Base-by-base conservation (phyloP, 2,797 vertebrate genomes). In the Enteromius trimaculatus region DNA sequence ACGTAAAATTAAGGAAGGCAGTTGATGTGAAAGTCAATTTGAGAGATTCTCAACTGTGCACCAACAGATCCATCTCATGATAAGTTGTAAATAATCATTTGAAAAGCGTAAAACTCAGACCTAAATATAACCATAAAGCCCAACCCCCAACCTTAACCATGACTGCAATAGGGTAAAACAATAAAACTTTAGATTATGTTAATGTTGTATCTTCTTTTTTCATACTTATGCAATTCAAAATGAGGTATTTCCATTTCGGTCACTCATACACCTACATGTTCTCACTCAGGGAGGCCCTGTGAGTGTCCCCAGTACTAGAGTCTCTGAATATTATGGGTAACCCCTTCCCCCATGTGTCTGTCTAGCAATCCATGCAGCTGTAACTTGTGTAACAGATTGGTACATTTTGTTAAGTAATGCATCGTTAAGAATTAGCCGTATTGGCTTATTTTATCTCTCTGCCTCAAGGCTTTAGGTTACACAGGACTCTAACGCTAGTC, bases 281-380 rank as follows among this genome's bases (percentile, higher is more conserved):
- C 23, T 53, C 51, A 13, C 64, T 51, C 10, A 9, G 75, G 75
- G 65, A 78, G 70, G 51, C 64, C 64, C 81, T 9, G 10, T 55
- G 44, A 58, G 49, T 60, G 44, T 77, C 17, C 49, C 5, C 37
- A 55, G 17, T 69, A 21, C 23, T 77, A 68, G 13, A 26, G 68
- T 70, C 75, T 78, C 26, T 78, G 77, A 42, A 58, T 49, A 75
- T 26, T 55, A 58, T 51, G 17, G 64, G 62, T 66, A 76, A 44
- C 4, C 37, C 62, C 70, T 16, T 19, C 23, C 34, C 47, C n/a
- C 34, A 5, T 51, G 6, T 44, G 31, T 71, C 79, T 80, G 34
- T 80, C 79, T 62, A 80, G 68, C 23, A 44, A 75, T 82, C 31
- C 16, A 21, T 31, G 31, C 23, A 78, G 42, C 11, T 29, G 23